Base-by-base conservation (phyloP, 2,113 vertebrate genomes). In the Xiphophorus couchianus region DNA sequence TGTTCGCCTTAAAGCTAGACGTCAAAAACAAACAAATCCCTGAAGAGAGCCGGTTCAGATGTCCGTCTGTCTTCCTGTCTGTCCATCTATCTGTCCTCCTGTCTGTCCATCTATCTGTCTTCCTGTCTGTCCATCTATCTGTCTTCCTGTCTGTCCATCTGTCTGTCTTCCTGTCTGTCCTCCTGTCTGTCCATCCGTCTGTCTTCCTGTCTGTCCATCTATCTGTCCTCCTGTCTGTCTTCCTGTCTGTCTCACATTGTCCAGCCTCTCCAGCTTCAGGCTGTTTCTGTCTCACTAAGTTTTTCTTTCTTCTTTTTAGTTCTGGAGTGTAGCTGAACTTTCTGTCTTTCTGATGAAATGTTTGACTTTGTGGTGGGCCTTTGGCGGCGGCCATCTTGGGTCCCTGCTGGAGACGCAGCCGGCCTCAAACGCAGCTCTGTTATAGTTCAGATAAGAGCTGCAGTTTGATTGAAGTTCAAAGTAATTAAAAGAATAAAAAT, bases 251-350 rank as follows among this genome's bases (percentile, higher is more conserved):
- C 78, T 74, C 29, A 90, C 86, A 89, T 82, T 86, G 82, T 90
- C 86, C 89, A 92, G 88, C 77, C 86, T 78, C 84, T 73, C 73
- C 73, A 76, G 83, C n/a, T 2, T 83, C 79, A 80, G 73, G 76
- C 83, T 88, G 90, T 84, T 89, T 62, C 81, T 66, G 87, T 80
- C 90, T 92, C 8, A 9, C 33, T 35, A 35, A 35, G 33, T 35
- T 35, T 35, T 35, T 35, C 33, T 33, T 33, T 33, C 6, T 33
- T 33, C 33, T 35, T 35, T 35, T 35, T 35, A 35, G 7, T 35
- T 35, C 8, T 35, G 8, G 33, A 35, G 8, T 35, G 33, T 35
- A 35, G 33, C 9, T 9, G 8, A 35, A 35, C 33, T 35, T 35
- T 35, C 33, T 9, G 33, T 35, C 31, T 33, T 5, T 33, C 33